Conservation (phyloP, 2,888 invertebrate species). For the Onchidella celtica region DNA sequence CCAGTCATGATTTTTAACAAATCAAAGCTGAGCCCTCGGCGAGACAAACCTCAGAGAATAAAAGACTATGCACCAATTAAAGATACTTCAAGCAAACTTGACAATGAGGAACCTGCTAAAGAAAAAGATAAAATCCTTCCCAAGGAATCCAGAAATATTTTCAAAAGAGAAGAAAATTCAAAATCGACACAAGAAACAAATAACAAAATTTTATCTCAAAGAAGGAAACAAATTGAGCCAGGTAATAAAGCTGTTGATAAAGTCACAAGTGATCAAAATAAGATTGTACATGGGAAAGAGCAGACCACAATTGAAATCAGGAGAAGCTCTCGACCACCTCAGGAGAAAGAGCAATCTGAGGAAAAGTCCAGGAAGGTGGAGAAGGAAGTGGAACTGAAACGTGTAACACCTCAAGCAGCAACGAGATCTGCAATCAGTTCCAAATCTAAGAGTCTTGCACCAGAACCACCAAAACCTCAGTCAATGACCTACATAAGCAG, state of each 20-base stretch:
- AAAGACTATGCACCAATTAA: conserved; percentile 34
- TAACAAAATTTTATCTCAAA: conserved; percentile 21
- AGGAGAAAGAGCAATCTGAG: background rate
- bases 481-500: background rate
- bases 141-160: background rate
- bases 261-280: background rate
- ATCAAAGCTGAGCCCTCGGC: conserved; percentile 27
- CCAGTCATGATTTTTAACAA: conserved; percentile 44
- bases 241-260: conserved; percentile 12
- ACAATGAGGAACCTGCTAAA: background rate
- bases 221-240: background rate
- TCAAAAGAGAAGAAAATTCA: background rate
- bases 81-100: background rate
- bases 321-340: background rate
- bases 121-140: background rate
- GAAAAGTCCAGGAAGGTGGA: background rate
- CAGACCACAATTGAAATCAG: conserved; percentile 6
- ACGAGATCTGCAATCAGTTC: background rate
- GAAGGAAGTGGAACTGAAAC: background rate
- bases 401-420: background rate
- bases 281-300: background rate
- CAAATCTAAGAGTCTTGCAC: background rate
- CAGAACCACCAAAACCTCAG: background rate
- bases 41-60: conserved; percentile 20
- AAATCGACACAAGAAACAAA: background rate